Conservation (phyloP, 64 coral and sea anemone genomes). For the Actinia equina region DNA sequence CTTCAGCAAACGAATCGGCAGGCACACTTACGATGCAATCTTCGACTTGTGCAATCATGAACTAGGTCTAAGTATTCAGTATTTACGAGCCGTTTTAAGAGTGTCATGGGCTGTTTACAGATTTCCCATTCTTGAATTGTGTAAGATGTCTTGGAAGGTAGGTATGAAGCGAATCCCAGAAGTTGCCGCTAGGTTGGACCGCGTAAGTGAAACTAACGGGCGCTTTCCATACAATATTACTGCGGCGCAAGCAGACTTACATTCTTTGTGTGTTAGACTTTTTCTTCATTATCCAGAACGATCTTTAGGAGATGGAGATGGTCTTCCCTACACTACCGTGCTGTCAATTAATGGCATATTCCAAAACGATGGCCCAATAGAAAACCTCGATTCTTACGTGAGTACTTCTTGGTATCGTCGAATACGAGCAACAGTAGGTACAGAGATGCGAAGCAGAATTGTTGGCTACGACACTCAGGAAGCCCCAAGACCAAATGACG, state of each 20-base stretch:
- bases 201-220: neutral
- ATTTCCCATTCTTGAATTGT: no score
- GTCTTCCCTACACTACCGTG: neutral
- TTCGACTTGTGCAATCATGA: neutral
- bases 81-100: neutral
- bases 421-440: neutral
- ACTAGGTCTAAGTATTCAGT: constrained; percentile 3
- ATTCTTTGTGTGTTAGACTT: constrained; percentile 11
- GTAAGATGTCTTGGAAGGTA: no score
- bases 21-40: neutral
- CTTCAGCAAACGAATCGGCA: neutral
- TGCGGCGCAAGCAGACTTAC: neutral
- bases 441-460: constrained; percentile 16
- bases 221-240: neutral
- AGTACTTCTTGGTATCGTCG: neutral
- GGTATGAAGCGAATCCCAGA: neutral
- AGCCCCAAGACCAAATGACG: constrained; percentile 13
- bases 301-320: constrained; percentile 2
- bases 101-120: neutral
- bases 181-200: neutral
- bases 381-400: neutral
- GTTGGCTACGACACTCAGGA: constrained; percentile 35
- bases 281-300: constrained; percentile 1
- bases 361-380: neutral
- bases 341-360: neutral